These are phyloP conservation scores for Microplitis deprimator DNA, from an alignment of 2,888 invertebrate genomes.

Conservation along the genomic window DNA sequence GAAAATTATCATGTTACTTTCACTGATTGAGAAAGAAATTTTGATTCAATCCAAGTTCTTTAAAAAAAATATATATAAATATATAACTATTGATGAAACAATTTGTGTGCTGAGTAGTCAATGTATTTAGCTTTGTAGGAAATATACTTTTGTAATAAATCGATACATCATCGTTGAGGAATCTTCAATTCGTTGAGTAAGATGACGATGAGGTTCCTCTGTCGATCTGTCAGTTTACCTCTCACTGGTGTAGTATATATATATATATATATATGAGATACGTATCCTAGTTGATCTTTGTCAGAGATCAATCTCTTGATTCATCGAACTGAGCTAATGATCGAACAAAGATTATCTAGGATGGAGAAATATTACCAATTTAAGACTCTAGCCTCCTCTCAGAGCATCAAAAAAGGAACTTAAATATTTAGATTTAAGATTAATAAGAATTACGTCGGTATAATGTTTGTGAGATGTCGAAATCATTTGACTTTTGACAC, in stretches of 20 bases:
- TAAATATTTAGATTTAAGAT: neutral
- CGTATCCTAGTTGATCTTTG: conserved; percentile 15
- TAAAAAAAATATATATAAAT: neutral
- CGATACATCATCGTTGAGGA: conserved; percentile 35
- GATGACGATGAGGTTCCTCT: conserved; percentile 37
- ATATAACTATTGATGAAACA: neutral
- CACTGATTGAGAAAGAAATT: conserved; percentile 2
- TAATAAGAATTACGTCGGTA: neutral
- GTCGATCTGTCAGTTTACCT: conserved; percentile 38
- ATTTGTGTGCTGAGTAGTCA: neutral
- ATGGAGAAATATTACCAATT: neutral
- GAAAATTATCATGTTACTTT: conserved; percentile 15
- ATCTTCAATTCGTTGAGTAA: conserved; percentile 24
- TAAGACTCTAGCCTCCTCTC: neutral
- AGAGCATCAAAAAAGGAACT: neutral
- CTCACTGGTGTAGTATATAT: neutral
- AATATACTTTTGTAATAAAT: conserved; percentile 16
- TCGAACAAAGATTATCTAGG: neutral
- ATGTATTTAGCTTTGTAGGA: neutral
- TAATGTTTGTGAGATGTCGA: conserved; percentile 12
- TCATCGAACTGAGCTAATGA: neutral
- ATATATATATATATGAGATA: conserved; percentile 14
- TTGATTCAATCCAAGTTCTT: neutral
- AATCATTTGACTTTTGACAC: conserved; percentile 7
- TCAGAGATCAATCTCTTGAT: conserved; percentile 34